phyloP scores from a whole-genome alignment of 2,888 invertebrate genomes.

The Agrochola macilenta region DNA sequence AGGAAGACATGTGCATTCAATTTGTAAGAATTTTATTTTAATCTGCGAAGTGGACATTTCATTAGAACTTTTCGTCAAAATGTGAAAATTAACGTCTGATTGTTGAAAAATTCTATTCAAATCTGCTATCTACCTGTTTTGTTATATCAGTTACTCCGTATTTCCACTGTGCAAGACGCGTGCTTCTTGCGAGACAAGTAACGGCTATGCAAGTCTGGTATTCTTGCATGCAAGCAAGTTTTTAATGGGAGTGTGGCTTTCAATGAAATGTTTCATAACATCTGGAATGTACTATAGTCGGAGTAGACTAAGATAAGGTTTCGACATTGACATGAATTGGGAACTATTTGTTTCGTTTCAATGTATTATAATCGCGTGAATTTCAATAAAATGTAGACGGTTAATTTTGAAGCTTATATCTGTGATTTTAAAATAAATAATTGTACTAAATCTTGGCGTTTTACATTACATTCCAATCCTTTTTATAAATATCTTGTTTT shows the following conservation, averaged over 20 bases:
- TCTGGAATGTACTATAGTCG: background rate
- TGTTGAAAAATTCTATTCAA: constrained; percentile 13
- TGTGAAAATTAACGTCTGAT: constrained; percentile 33
- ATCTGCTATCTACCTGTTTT: constrained; percentile 1
- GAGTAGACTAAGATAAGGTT: constrained; percentile 28
- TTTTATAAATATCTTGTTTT: background rate
- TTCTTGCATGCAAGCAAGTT: constrained; percentile 14
- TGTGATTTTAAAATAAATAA: constrained; percentile 69
- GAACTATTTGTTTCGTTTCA: constrained; percentile 25
- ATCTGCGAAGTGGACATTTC: constrained; percentile 10
- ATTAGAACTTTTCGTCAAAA: constrained; percentile 24
- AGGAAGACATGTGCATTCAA: constrained; percentile 17
- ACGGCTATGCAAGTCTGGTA: background rate
- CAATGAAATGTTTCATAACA: background rate
- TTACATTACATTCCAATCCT: background rate
- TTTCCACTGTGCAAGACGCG: background rate
- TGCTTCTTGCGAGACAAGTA: background rate
- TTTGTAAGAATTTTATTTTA: constrained; percentile 19
- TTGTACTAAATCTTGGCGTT: constrained; percentile 41
- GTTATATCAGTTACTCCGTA: background rate
- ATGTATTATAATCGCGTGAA: constrained; percentile 21
- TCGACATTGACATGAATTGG: constrained; percentile 8
- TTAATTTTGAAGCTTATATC: constrained; percentile 65
- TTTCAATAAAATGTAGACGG: constrained; percentile 57
- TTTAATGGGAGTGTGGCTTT: background rate